A percentile compares a stretch with the other conserved stretches of the same genome.
Evolutionary conservation across 2,888 invertebrate species (phyloP).

Genomic region (Drymonia ruficornis): DNA sequence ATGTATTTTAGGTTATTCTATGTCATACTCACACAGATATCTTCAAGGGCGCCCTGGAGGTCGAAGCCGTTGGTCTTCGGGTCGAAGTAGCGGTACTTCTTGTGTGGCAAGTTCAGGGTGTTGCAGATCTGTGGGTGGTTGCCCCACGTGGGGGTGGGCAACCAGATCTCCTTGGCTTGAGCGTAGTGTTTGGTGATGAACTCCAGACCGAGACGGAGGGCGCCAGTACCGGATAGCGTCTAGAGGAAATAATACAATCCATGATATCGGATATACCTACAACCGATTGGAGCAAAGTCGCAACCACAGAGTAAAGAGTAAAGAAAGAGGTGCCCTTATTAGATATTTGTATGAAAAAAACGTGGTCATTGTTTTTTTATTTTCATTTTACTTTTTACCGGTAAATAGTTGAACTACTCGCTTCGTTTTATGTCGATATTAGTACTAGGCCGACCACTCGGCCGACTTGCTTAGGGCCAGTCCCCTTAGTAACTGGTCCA

Average conservation of each 20-base stretch:
- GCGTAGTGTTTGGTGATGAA: conserved; percentile 93
- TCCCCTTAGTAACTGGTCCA: too few relatives aligned
- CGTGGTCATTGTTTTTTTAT: too few relatives aligned
- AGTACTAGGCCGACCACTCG: too few relatives aligned
- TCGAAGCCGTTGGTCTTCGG: conserved; percentile 97
- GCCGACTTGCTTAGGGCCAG: too few relatives aligned
- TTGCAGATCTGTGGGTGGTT: conserved; percentile 98
- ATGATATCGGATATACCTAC: too few relatives aligned
- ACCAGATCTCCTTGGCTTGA: conserved; percentile 92
- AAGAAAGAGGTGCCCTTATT: too few relatives aligned
- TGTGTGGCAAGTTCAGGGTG: conserved; percentile 92
- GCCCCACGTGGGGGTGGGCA: conserved; percentile 98
- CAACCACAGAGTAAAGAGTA: too few relatives aligned
- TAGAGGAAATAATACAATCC: conserved; percentile 71
- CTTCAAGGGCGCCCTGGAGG: conserved; percentile 94
- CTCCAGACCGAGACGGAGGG: conserved; percentile 95
- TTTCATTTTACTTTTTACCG: too few relatives aligned
- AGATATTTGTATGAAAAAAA: too few relatives aligned
- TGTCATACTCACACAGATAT: conserved; percentile 89
- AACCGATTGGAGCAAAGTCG: too few relatives aligned
- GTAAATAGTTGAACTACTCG: too few relatives aligned
- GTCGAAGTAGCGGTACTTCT: conserved; percentile 97
- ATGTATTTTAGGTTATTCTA: neutral
- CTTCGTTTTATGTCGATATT: too few relatives aligned
- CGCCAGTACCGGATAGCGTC: conserved; percentile 98